phyloP scores from a whole-genome alignment of 2,113 vertebrate genomes.

The Engraulis encrasicolus region DNA sequence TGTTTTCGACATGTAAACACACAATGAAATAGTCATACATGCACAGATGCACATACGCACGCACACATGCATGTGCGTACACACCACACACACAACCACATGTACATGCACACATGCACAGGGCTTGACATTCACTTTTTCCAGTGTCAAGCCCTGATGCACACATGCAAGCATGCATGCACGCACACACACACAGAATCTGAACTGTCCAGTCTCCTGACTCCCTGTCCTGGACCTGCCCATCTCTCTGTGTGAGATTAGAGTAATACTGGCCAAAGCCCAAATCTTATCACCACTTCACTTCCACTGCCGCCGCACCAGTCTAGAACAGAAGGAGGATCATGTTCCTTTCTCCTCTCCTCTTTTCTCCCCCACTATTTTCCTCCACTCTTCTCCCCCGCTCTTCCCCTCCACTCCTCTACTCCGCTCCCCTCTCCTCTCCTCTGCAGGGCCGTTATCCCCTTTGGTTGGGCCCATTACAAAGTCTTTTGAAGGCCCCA shows the following conservation, averaged over 20 bases:
- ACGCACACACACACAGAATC: not conserved
- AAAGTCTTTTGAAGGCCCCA: too few species aligned
- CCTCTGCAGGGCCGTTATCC: too few species aligned
- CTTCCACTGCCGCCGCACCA: too few species aligned
- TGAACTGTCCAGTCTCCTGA: not conserved
- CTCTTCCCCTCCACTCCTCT: too few species aligned
- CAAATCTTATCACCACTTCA: not conserved
- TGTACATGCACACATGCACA: not conserved
- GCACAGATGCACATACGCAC: not conserved
- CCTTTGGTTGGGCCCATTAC: too few species aligned
- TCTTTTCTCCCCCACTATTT: too few species aligned
- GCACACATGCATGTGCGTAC: not conserved
- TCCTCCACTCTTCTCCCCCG: too few species aligned
- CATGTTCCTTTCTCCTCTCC: too few species aligned
- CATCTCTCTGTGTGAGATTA: not conserved
- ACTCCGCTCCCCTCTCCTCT: too few species aligned
- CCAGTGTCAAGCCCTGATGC: too few species aligned
- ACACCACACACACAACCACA: not conserved
- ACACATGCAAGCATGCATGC: not conserved
- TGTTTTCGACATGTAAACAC: not conserved
- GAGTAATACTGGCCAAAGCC: not conserved
- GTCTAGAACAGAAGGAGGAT: not conserved
- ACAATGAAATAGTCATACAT: not conserved
- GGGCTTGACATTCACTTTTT: too few species aligned
- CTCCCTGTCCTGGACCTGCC: too few species aligned